phyloP scores from a whole-genome alignment of 2,888 invertebrate species.

The Campoplex capitator region DNA sequence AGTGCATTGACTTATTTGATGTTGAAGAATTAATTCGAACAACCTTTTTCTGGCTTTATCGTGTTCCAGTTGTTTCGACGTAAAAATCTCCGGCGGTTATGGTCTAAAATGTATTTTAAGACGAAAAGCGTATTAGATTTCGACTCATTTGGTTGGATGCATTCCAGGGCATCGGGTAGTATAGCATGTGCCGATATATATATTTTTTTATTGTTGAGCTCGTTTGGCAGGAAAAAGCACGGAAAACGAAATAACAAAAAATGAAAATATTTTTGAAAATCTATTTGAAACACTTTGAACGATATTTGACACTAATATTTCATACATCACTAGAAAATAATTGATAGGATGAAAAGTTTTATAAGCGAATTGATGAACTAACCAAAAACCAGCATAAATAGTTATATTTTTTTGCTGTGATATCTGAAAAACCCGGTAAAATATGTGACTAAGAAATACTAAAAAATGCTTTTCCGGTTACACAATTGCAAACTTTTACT shows the following conservation, averaged over 20 bases:
- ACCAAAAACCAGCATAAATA: background rate
- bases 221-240: background rate
- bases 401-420: background rate
- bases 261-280: background rate
- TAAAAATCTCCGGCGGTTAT: background rate
- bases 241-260: background rate
- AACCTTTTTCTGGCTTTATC: slow-evolving; percentile 14
- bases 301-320: no score
- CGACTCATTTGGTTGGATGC: background rate
- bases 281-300: no score
- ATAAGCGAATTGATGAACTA: no score
- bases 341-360: background rate
- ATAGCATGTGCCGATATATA: background rate
- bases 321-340: background rate
- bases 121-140: slow-evolving; percentile 16
- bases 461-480: background rate
- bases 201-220: background rate
- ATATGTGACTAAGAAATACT: background rate
- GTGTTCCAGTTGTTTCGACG: slow-evolving; percentile 15
- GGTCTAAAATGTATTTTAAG: slow-evolving; percentile 17
- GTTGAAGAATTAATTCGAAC: background rate
- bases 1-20: background rate
- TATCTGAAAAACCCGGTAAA: background rate
- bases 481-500: background rate
- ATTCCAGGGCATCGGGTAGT: background rate